Percentiles rank a stretch among this genome's conserved stretches.
phyloP scores from a whole-genome alignment of 2,888 invertebrate genomes.

The Disparrhopalites patrizii region DNA sequence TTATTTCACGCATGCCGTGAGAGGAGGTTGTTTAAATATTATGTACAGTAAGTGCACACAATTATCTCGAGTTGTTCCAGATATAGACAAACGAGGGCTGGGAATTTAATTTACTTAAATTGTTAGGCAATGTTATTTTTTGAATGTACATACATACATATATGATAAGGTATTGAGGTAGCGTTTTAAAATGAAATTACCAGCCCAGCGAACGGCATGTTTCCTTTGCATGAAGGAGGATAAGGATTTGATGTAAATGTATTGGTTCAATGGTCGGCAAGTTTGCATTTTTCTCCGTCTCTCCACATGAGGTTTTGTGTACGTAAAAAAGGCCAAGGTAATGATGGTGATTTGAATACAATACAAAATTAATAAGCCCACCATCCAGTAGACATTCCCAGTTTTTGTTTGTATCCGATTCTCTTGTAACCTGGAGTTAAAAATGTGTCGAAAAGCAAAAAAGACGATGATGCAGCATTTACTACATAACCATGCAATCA shows the following conservation, averaged over 20 bases:
- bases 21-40: too few relatives aligned
- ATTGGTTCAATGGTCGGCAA: conserved; percentile 16
- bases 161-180: background rate
- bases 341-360: conserved; percentile 12
- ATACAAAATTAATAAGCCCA: background rate
- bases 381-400: background rate
- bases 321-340: background rate
- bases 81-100: too few relatives aligned
- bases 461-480: background rate
- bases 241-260: conserved; percentile 14
- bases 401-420: background rate
- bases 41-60: too few relatives aligned
- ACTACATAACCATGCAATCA: conserved; percentile 19
- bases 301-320: conserved; percentile 10
- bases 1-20: too few relatives aligned
- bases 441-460: conserved; percentile 1
- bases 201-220: conserved; percentile 22
- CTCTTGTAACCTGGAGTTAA: conserved; percentile 1
- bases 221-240: conserved; percentile 20
- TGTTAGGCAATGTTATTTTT: too few relatives aligned
- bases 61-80: too few relatives aligned
- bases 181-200: background rate
- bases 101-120: too few relatives aligned
- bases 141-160: background rate
- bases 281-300: conserved; percentile 4